Conservation (phyloP, 2,888 invertebrate species). For the Drosophila colorata region DNA sequence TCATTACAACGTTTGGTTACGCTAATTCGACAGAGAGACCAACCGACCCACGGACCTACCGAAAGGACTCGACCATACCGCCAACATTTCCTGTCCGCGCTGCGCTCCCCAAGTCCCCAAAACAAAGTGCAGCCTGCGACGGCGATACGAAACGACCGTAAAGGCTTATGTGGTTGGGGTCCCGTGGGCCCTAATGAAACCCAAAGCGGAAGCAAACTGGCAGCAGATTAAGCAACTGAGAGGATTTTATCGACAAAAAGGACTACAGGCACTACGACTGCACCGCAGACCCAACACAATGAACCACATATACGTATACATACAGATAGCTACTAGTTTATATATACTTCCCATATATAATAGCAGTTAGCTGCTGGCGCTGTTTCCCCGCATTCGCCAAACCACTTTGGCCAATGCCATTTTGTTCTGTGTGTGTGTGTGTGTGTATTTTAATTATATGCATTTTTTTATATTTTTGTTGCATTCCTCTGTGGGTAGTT, state of each 20-base stretch:
- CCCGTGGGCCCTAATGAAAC: conserved; percentile 68
- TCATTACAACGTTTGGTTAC: conserved; percentile 77
- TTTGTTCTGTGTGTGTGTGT: conserved; percentile 18
- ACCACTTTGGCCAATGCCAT: conserved; percentile 12
- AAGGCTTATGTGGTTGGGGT: conserved; percentile 59
- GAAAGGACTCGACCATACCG: conserved; percentile 32
- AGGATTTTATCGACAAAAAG: conserved; percentile 73
- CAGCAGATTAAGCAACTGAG: conserved; percentile 77
- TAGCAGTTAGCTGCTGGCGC: conserved; percentile 6
- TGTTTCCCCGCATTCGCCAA: conserved; percentile 9
- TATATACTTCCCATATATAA: conserved; percentile 15
- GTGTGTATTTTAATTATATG: conserved; percentile 71
- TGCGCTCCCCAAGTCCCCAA: conserved; percentile 53
- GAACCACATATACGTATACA: conserved; percentile 1
- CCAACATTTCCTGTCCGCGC: conserved; percentile 55
- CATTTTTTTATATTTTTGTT: conserved; percentile 56
- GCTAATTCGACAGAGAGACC: conserved; percentile 61
- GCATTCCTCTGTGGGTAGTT: conserved; percentile 51
- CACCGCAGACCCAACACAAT: conserved; percentile 18
- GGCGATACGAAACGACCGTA: conserved; percentile 28
- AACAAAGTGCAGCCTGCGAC: conserved; percentile 33
- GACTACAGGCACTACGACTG: conserved; percentile 31
- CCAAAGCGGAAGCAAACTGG: conserved; percentile 75
- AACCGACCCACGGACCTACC: conserved; percentile 16
- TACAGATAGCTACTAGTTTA: conserved; percentile 1